Percentiles rank a stretch among this genome's conserved stretches.
These are phyloP conservation scores for Neogale vison DNA, from an alignment of 2,113 vertebrate species.

Conservation along the genomic window DNA sequence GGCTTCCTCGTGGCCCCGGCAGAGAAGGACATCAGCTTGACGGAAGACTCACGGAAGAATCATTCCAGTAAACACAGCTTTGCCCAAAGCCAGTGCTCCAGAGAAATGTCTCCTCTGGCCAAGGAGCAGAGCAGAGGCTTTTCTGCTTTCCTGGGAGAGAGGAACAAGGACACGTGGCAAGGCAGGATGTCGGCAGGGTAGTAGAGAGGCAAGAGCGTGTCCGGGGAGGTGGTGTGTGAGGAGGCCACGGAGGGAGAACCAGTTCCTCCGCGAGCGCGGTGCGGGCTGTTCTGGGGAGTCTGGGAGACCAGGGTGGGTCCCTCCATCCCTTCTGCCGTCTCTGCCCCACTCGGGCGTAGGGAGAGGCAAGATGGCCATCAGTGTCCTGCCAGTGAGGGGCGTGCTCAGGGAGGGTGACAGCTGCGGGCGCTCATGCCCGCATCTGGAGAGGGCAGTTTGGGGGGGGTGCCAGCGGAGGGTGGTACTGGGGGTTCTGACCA, in stretches of 20 bases:
- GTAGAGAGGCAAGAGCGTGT: fast-evolving
- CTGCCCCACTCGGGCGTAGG: not conserved
- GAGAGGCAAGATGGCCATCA: not conserved
- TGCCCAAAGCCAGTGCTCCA: not conserved
- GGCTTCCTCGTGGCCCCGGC: not conserved
- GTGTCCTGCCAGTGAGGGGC: not conserved
- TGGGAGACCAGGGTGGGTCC: not conserved
- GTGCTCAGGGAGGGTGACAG: not conserved
- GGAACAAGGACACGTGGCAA: fast-evolving
- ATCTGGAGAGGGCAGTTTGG: not conserved
- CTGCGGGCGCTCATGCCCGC: fast-evolving
- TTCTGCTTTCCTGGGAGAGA: not conserved
- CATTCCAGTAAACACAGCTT: not conserved
- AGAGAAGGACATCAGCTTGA: not conserved
- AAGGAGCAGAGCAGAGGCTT: not conserved
- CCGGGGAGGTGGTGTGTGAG: not conserved
- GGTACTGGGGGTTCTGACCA: not conserved
- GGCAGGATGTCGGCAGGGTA: not conserved
- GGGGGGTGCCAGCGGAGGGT: not conserved
- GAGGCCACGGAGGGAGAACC: fast-evolving
- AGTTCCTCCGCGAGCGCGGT: not conserved
- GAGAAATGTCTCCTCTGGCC: not conserved
- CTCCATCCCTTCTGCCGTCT: not conserved
- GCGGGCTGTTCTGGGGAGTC: fast-evolving
- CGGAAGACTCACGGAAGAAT: too few species aligned